phyloP scores from a whole-genome alignment of 1,140 invertebrate species.

The Kradibia gibbosae region DNA sequence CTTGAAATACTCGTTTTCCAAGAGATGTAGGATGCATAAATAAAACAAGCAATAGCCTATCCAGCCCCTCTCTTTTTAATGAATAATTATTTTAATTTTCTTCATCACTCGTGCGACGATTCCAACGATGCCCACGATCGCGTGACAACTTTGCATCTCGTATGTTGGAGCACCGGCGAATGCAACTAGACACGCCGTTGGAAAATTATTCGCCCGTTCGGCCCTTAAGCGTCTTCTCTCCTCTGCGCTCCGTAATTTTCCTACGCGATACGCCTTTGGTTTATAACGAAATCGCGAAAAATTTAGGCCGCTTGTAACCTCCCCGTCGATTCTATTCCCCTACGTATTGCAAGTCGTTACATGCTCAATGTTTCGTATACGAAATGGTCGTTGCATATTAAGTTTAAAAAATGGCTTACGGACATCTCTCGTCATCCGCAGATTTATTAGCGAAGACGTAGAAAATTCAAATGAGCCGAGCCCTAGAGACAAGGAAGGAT shows the following conservation, averaged over 20 bases:
- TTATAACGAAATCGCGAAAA: neutral
- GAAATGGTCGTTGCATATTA: neutral
- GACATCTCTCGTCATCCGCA: neutral
- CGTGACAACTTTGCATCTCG: neutral
- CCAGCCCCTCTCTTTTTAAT: no score
- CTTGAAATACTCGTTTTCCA: no score
- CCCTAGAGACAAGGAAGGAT: neutral
- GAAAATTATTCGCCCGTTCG: neutral
- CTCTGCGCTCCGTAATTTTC: neutral
- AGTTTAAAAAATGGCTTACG: neutral
- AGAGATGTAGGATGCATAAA: no score
- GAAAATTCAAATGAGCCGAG: constrained; percentile 13
- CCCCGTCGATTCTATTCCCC: neutral
- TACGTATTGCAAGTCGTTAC: neutral
- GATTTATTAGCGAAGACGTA: neutral
- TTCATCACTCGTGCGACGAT: no score
- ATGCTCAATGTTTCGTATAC: neutral
- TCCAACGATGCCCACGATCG: no score
- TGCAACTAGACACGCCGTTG: neutral
- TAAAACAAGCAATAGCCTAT: no score
- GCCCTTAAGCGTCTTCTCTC: neutral
- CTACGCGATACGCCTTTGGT: neutral
- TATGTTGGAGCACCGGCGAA: neutral
- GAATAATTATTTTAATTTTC: no score
- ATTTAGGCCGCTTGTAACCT: neutral